Base-by-base conservation (phyloP, 2,888 invertebrate genomes). In the Xestia xanthographa region DNA sequence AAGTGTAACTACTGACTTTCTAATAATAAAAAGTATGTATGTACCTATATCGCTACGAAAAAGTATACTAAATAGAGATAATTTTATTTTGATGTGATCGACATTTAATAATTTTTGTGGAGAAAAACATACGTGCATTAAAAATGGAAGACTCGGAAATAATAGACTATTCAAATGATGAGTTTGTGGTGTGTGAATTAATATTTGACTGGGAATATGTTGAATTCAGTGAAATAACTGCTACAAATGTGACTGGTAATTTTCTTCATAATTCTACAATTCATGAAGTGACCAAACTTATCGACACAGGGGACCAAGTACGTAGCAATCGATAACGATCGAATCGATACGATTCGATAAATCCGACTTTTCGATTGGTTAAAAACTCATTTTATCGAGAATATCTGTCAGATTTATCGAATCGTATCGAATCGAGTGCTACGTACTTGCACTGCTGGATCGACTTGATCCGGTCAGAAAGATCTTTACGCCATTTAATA, bases 191-290 rank as follows among this genome's bases (percentile, higher is more conserved):
- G 66, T 77, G 41, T 29, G 70, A 63, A 50, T 41, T 41, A 11
- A 29, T 74, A 53, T 29, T 45, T 12, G 29, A 69, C 11, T 53
- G 60, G 12, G 86, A 85, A 41, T 77, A 84, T 3, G 83, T 86
- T 14, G 89, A 91, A 22, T 88, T 86, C 0, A 86, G 65, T 20
- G 90, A 89, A 63, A 86, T 88, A n/a, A 86, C 72, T 22, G 67
- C 80, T 3, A 38, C 69, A 6, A 88, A 87, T 9, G 45, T 70
- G n/a, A 68, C 76, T 45, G 82, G 82, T 83, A 86, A 84, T 62
- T 14, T n/a, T 29, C 34, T 38, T 34, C 2, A 26, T n/a, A 17
- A 17, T 20, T 29, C 3, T 41, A 17, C 26, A 2, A 26, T 29
- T 58, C 17, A 8, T 17, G 17, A 58, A 58, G 58, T 58, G 17